Conservation (phyloP, 2,113 vertebrate genomes). For the Rhizomys pruinosus region DNA sequence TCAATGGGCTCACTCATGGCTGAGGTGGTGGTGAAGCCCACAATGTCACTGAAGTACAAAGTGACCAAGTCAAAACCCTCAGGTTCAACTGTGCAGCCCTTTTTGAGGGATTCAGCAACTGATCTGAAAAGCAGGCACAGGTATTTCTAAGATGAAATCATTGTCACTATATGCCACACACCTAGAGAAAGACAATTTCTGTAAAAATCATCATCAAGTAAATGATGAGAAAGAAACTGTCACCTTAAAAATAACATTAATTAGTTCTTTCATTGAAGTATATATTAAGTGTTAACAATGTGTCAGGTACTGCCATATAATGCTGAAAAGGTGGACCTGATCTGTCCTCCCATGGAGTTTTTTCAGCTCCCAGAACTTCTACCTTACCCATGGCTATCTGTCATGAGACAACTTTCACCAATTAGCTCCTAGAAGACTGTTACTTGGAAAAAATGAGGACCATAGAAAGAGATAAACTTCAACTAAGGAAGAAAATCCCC, state of each 20-base stretch:
- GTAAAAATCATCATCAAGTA: slow-evolving; percentile 46
- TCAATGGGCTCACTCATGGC: slow-evolving; percentile 96
- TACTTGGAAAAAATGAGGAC: slow-evolving; percentile 54
- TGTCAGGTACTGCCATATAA: background rate
- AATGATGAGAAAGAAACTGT: slow-evolving; percentile 45
- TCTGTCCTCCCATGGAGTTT: background rate
- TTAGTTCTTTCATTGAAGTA: slow-evolving; percentile 46
- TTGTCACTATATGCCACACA: background rate
- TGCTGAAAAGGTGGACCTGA: background rate
- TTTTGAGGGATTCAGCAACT: slow-evolving; percentile 95
- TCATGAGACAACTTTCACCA: slow-evolving; percentile 40
- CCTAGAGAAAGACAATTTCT: slow-evolving; percentile 40
- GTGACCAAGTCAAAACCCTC: slow-evolving; percentile 97
- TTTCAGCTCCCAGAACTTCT: slow-evolving; percentile 14
- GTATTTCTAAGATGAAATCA: slow-evolving; percentile 1
- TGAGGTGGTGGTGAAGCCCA: slow-evolving; percentile 90
- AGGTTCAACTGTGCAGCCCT: slow-evolving; percentile 91
- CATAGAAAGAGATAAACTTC: slow-evolving; percentile 32
- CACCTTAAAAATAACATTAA: background rate
- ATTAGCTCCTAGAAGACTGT: slow-evolving; percentile 31
- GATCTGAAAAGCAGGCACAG: slow-evolving; percentile 86
- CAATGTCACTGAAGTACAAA: slow-evolving; percentile 93
- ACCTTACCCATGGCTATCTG: background rate
- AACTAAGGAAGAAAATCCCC: slow-evolving; percentile 17
- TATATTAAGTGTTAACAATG: slow-evolving; percentile 21